Conservation (phyloP, 1,140 invertebrate genomes). For the Limonius californicus region DNA sequence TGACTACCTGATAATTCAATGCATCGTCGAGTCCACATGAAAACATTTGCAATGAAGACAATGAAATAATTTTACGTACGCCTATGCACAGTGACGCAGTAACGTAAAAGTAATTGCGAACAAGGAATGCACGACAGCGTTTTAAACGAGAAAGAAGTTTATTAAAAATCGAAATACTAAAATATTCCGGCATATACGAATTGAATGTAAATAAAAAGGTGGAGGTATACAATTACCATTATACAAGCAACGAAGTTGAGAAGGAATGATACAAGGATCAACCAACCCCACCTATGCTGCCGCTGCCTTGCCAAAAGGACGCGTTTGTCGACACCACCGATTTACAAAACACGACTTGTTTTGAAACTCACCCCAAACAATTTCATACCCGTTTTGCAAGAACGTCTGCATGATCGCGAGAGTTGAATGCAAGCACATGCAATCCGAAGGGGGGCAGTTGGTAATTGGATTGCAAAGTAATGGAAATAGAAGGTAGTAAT, state of each 20-base stretch:
- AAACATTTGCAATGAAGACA: too few relatives aligned
- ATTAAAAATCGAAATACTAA: too few relatives aligned
- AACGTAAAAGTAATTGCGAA: too few relatives aligned
- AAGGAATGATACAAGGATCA: constrained; percentile 25
- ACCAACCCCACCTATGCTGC: constrained; percentile 4
- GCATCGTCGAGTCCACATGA: too few relatives aligned
- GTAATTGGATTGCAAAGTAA: neutral
- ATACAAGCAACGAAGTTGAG: constrained; percentile 24
- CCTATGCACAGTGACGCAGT: too few relatives aligned
- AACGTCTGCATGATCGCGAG: neutral
- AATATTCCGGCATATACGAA: too few relatives aligned
- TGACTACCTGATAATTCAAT: too few relatives aligned
- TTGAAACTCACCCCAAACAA: neutral
- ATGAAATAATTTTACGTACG: too few relatives aligned
- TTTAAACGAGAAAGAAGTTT: too few relatives aligned
- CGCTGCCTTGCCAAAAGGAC: neutral
- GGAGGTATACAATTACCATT: constrained; percentile 31
- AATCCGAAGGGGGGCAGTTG: neutral
- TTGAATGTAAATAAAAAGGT: constrained; percentile 14
- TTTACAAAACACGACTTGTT: neutral
- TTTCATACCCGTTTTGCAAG: neutral
- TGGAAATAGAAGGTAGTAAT: neutral
- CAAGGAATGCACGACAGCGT: too few relatives aligned
- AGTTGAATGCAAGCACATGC: neutral
- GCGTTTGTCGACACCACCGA: neutral